These are phyloP conservation scores for Tholera decimalis DNA, from an alignment of 2,888 invertebrate species.

Conservation along the genomic window DNA sequence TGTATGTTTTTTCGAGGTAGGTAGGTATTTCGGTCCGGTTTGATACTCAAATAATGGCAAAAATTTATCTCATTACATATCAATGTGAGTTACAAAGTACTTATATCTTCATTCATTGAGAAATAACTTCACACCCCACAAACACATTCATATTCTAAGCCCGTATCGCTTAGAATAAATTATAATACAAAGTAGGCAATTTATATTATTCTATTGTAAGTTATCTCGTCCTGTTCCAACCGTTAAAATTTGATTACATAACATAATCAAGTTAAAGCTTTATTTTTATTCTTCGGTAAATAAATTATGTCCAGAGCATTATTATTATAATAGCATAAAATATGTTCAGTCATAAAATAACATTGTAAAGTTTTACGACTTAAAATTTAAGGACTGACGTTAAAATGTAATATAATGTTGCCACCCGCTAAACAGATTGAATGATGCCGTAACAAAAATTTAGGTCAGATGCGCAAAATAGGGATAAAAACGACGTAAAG, in stretches of 20 bases:
- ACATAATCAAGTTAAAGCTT: slow-evolving; percentile 55
- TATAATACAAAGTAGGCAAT: slow-evolving; percentile 46
- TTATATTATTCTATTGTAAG: slow-evolving; percentile 51
- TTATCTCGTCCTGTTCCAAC: slow-evolving; percentile 51
- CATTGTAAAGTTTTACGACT: slow-evolving; percentile 80
- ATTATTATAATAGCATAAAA: slow-evolving; percentile 81
- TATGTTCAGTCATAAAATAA: slow-evolving; percentile 81
- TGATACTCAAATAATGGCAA: background rate
- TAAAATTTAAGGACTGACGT: slow-evolving; percentile 78
- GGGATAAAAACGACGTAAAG: slow-evolving; percentile 35
- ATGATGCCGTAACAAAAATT: slow-evolving; percentile 50
- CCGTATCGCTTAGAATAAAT: slow-evolving; percentile 53
- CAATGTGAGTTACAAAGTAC: background rate
- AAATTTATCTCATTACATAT: background rate
- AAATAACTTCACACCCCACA: slow-evolving; percentile 45
- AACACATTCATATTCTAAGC: slow-evolving; percentile 42
- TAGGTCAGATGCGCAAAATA: slow-evolving; percentile 60
- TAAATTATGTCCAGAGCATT: slow-evolving; percentile 60
- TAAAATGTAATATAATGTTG: slow-evolving; percentile 81
- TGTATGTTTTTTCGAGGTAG: background rate
- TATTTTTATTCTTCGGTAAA: slow-evolving; percentile 58
- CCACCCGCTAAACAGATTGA: slow-evolving; percentile 74
- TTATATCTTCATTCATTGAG: slow-evolving; percentile 24
- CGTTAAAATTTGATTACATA: slow-evolving; percentile 61
- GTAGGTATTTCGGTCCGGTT: background rate